These are phyloP conservation scores for Tubulanus polymorphus DNA, from an alignment of 2,888 invertebrate genomes.

Conservation along the genomic window DNA sequence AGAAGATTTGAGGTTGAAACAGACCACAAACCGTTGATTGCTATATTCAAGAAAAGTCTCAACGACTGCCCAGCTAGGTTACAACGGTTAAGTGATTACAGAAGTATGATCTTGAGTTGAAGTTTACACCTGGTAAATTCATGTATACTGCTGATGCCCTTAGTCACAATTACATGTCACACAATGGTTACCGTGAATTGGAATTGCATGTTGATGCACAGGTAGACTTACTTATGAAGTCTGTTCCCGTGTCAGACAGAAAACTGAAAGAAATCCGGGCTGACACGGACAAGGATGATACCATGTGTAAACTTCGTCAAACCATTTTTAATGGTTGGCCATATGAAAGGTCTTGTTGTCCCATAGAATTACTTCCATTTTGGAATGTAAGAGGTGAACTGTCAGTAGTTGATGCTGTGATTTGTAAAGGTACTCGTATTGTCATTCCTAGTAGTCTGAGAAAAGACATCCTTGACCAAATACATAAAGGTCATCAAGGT, in stretches of 20 bases:
- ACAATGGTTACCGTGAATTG: background rate
- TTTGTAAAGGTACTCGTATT: slow-evolving; percentile 9
- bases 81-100: slow-evolving; percentile 13
- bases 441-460: slow-evolving; percentile 5
- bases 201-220: slow-evolving; percentile 6
- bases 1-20: slow-evolving; percentile 3
- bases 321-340: slow-evolving; percentile 11
- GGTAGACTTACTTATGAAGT: background rate
- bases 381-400: slow-evolving; percentile 9
- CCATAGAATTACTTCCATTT: background rate
- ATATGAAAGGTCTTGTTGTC: slow-evolving; percentile 3
- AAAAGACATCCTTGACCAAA: slow-evolving; percentile 9
- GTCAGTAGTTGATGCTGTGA: background rate
- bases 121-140: slow-evolving; percentile 9
- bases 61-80: slow-evolving; percentile 11
- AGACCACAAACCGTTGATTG: slow-evolving; percentile 14
- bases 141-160: slow-evolving; percentile 11
- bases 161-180: background rate
- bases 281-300: slow-evolving; percentile 6
- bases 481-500: slow-evolving; percentile 12
- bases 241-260: background rate
- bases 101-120: slow-evolving; percentile 10
- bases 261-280: slow-evolving; percentile 4
- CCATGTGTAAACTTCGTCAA: background rate
- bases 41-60: slow-evolving; percentile 8